Evolutionary conservation across 2,888 invertebrate genomes (phyloP), one percentile per base, ranked within the genome.

Genomic region (Watsonalla cultraria): DNA sequence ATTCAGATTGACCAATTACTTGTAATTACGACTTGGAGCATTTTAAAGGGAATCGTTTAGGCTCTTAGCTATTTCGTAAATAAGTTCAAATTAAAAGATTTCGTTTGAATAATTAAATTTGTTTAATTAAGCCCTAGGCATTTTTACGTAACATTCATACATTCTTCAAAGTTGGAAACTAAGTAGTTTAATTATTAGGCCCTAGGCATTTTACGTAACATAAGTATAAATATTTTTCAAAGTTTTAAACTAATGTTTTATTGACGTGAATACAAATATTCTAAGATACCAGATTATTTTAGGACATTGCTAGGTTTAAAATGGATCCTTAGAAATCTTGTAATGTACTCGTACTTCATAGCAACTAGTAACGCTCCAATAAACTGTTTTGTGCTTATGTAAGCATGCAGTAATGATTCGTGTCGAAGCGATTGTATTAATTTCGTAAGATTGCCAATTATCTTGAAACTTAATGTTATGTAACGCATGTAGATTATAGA

Each of bases 321-420:
- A 24, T 4, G 4, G 24, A 24, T 24, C 24, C 24, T 24, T 24
- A 24, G 24, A 24, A 24, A 24, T 2, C 24, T 24, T 24, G 24
- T 24, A 24, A 24, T 24, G 4, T 24, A n/a, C 63, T 54, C 58
- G 58, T 59, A 66, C 61, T 66, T 59, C 51, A 61, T 53, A 66
- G 65, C 60, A 63, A 63, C 54, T 54, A 58, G 64, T 64, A 69
- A 72, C 65, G 75, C 68, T 71, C 74, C 71, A 77, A 61, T 76
- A 72, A 65, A 63, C 62, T 62, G 45, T 57, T 61, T 59, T 52
- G 47, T 55, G 54, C 59, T 80, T 78, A 80, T 69, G 70, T 80
- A 81, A 78, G 54, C 68, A 76, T 72, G 74, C 65, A 77, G 70
- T 76, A 75, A 80, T 70, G 62, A 68, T 72, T 76, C 74, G 75